A percentile compares a stretch with the other conserved stretches of the same genome.
These are phyloP conservation scores for Micromesistius poutassou DNA, from an alignment of 2,797 vertebrate genomes.

Conservation along the genomic window DNA sequence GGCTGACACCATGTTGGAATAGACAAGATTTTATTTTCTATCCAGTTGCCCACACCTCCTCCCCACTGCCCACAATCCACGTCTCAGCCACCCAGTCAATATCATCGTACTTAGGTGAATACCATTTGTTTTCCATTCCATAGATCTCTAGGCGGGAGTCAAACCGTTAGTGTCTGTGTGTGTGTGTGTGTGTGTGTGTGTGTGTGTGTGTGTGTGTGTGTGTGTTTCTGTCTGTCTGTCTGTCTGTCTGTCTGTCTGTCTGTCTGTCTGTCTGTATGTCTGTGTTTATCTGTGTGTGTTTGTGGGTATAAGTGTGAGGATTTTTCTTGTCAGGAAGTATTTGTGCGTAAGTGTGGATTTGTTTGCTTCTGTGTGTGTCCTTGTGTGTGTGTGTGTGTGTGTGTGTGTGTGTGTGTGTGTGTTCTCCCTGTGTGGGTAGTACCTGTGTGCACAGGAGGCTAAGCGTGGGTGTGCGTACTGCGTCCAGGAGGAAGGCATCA, in stretches of 20 bases:
- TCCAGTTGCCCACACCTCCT: not conserved
- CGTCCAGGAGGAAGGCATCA: constrained; percentile 1
- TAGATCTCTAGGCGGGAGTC: not conserved
- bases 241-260: not conserved
- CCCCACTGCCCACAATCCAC: not conserved
- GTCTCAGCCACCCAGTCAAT: not conserved
- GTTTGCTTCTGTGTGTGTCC: not conserved
- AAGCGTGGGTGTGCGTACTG: not conserved
- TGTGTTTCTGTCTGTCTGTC: not conserved
- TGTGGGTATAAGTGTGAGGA: not conserved
- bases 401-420: not conserved
- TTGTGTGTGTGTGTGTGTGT: not conserved
- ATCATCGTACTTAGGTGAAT: not conserved
- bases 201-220: not conserved
- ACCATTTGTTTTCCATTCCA: not conserved
- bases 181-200: not conserved
- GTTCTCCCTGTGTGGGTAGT: not conserved
- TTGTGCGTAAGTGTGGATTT: not conserved
- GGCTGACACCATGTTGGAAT: not conserved
- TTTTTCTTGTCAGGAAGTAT: no score
- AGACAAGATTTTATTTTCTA: not conserved
- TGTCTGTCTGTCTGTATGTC: not conserved
- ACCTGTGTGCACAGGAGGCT: not conserved
- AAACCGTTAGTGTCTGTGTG: not conserved
- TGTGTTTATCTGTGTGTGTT: not conserved